Evolutionary conservation across 1,140 invertebrate genomes (phyloP).

Genomic region (Dolichoris vasculosae): DNA sequence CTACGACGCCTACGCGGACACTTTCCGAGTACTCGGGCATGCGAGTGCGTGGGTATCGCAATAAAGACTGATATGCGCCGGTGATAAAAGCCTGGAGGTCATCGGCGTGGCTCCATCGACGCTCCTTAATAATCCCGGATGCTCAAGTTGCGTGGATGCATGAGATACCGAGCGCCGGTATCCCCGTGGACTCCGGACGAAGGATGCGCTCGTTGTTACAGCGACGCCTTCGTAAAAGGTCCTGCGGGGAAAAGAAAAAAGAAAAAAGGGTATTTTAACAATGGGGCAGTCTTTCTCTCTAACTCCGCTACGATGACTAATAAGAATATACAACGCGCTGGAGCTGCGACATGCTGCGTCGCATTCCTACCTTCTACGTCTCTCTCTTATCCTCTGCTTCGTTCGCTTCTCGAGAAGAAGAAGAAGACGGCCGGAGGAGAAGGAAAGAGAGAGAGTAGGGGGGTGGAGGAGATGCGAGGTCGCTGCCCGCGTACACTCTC

Average conservation of each 20-base stretch:
- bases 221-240: constrained; percentile 19
- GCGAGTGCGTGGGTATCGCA: neutral
- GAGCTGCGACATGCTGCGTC: neutral
- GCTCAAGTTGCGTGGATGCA: neutral
- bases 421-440: neutral
- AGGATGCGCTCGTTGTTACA: neutral
- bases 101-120: neutral
- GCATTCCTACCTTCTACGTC: neutral
- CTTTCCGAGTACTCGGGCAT: constrained; percentile 18
- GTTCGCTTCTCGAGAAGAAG: neutral
- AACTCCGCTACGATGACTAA: constrained; percentile 3
- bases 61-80: neutral
- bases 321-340: neutral
- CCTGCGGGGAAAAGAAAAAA: constrained; percentile 10
- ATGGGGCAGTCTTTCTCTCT: constrained; percentile 1
- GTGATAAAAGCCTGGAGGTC: neutral
- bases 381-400: neutral
- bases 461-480: neutral
- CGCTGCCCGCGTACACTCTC: neutral
- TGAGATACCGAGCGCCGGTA: neutral
- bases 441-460: neutral
- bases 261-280: constrained; percentile 25
- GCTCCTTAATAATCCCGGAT: neutral
- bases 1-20: neutral
- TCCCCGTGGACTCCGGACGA: constrained; percentile 11